phyloP scores from a whole-genome alignment of 2,888 invertebrate genomes.

The Lasioglossum calceatum region DNA sequence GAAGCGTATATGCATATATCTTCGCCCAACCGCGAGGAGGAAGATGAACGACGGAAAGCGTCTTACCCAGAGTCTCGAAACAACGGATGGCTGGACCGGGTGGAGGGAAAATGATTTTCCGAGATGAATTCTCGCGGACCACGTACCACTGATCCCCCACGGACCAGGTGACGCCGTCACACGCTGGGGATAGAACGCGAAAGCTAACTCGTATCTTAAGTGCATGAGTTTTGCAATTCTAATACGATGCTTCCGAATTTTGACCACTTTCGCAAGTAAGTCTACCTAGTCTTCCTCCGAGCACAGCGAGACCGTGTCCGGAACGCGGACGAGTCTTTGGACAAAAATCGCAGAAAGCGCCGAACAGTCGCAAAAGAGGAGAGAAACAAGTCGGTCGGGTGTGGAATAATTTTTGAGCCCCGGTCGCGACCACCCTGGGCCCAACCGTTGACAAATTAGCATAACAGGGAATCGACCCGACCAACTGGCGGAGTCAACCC shows the following conservation, averaged over 20 bases:
- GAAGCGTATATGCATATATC: conserved; percentile 40
- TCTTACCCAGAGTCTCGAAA: conserved; percentile 12
- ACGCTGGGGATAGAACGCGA: neutral
- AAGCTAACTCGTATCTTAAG: neutral
- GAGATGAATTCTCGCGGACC: conserved; percentile 39
- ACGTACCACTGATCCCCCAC: conserved; percentile 31
- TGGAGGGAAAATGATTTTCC: conserved; percentile 37
- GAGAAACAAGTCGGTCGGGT: conserved; percentile 38
- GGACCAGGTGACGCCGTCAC: conserved; percentile 33
- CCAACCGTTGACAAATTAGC: conserved; percentile 84
- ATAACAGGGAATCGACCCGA: conserved; percentile 83
- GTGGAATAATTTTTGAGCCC: conserved; percentile 76
- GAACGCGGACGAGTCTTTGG: neutral
- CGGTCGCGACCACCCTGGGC: conserved; percentile 73
- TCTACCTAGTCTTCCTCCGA: neutral
- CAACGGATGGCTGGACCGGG: neutral
- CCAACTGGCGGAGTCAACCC: conserved; percentile 78
- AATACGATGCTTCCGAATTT: too few relatives aligned
- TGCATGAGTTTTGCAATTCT: neutral
- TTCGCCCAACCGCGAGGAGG: conserved; percentile 29
- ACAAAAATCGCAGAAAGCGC: neutral
- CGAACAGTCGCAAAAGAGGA: conserved; percentile 14
- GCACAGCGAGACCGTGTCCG: neutral
- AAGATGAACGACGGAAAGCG: conserved; percentile 56
- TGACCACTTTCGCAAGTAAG: too few relatives aligned